phyloP scores from a whole-genome alignment of 2,113 vertebrate species.

The Neolamprologus caudopunctatus region DNA sequence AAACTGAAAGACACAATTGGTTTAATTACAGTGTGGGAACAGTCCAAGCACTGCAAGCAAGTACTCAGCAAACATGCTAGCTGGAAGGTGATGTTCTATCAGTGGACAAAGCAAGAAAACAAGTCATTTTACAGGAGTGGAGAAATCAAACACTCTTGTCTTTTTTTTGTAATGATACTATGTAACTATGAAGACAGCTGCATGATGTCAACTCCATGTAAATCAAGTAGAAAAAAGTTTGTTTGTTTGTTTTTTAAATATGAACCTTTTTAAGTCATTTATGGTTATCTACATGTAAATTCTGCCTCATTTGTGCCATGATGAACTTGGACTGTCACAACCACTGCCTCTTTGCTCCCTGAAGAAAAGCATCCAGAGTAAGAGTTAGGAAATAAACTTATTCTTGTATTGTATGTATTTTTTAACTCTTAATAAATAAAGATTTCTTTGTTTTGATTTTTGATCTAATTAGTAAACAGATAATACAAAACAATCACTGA shows the following conservation, averaged over 20 bases:
- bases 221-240: not conserved
- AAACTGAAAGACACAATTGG: conserved; percentile 71
- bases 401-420: not conserved
- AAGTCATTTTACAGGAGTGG: not conserved
- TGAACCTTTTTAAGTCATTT: not conserved
- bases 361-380: not conserved
- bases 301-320: not conserved
- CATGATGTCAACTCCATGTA: not conserved
- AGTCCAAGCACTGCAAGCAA: not conserved
- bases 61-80: not conserved
- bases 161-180: not conserved
- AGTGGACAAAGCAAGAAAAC: not conserved
- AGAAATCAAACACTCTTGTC: not conserved
- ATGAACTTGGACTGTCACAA: not conserved
- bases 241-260: not conserved
- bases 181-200: not conserved
- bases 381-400: not conserved
- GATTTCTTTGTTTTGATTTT: not conserved
- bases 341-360: not conserved
- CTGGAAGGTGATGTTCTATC: not conserved
- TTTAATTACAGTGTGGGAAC: not conserved
- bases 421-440: not conserved
- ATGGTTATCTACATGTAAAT: not conserved
- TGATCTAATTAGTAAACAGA: not conserved
- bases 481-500: not conserved